phyloP scores from a whole-genome alignment of 2,113 vertebrate species.

The Gymnobelideus leadbeateri region DNA sequence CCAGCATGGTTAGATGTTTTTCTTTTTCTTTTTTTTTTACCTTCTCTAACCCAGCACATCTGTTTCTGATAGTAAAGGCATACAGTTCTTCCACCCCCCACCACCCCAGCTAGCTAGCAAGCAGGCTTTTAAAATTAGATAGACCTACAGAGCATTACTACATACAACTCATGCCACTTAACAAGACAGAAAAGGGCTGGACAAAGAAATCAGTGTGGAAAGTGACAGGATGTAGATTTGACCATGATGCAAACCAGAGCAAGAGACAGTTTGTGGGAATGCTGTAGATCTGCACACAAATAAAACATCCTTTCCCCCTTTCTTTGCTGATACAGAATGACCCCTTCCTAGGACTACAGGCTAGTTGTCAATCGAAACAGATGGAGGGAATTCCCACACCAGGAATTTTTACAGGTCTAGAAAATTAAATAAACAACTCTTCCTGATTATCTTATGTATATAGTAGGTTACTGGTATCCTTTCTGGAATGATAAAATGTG shows the following conservation, averaged over 20 bases:
- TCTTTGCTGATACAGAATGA: not conserved
- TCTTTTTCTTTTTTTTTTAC: not conserved
- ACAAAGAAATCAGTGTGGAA: conserved; percentile 40
- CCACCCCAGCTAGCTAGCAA: conserved; percentile 63
- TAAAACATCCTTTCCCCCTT: conserved; percentile 52
- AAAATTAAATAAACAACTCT: not conserved
- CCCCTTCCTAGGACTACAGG: not conserved
- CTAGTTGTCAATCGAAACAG: not conserved
- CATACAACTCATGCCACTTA: conserved; percentile 68
- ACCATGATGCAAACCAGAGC: conserved; percentile 68
- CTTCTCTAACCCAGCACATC: conserved; percentile 67
- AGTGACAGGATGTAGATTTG: conserved; percentile 62
- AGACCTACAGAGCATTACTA: conserved; percentile 65
- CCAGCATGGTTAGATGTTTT: not conserved
- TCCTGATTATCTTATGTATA: not conserved
- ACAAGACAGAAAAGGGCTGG: conserved; percentile 63
- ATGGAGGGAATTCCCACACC: not conserved
- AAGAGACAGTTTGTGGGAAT: conserved; percentile 67
- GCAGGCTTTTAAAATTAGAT: conserved; percentile 61
- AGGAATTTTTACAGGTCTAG: not conserved
- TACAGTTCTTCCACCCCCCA: not conserved
- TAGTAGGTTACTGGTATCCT: not conserved
- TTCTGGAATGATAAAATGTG: not conserved
- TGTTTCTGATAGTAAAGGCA: conserved; percentile 75
- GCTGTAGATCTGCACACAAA: conserved; percentile 68